Evolutionary conservation across 2,113 vertebrate genomes (phyloP).

Genomic region (Xenopus laevis): DNA sequence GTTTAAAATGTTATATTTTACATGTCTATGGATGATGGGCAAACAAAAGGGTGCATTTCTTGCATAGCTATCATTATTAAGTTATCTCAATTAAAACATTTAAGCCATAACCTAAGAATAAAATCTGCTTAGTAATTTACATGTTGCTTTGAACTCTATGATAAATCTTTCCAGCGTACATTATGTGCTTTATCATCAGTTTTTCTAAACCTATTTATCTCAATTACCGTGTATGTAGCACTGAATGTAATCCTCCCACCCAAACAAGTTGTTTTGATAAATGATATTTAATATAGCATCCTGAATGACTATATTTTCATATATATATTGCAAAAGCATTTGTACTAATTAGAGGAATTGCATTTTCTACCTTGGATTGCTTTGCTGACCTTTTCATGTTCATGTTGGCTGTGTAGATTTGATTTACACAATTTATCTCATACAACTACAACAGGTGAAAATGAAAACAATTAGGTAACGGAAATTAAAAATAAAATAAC

Average conservation of each 20-base stretch:
- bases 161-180: constrained; percentile 44
- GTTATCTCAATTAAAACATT: too few species aligned
- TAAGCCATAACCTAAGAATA: too few species aligned
- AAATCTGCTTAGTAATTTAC: background rate
- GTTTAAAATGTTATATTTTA: too few species aligned
- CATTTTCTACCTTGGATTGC: too few species aligned
- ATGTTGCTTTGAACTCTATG: constrained; percentile 22
- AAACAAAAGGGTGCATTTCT: too few species aligned
- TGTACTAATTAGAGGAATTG: constrained; percentile 50
- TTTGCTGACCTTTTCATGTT: background rate
- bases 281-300: constrained; percentile 64
- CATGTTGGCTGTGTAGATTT: background rate
- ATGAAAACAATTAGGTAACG: too few species aligned
- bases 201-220: constrained; percentile 60
- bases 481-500: too few species aligned
- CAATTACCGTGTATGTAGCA: constrained; percentile 55
- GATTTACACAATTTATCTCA: background rate
- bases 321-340: constrained; percentile 55
- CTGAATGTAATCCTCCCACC: constrained; percentile 42
- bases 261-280: constrained; percentile 56
- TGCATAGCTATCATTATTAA: too few species aligned
- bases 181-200: constrained; percentile 56
- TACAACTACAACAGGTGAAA: background rate
- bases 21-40: too few species aligned
- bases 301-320: constrained; percentile 57